These are phyloP conservation scores for Gila robusta DNA, from an alignment of 2,797 vertebrate genomes.

Conservation along the genomic window DNA sequence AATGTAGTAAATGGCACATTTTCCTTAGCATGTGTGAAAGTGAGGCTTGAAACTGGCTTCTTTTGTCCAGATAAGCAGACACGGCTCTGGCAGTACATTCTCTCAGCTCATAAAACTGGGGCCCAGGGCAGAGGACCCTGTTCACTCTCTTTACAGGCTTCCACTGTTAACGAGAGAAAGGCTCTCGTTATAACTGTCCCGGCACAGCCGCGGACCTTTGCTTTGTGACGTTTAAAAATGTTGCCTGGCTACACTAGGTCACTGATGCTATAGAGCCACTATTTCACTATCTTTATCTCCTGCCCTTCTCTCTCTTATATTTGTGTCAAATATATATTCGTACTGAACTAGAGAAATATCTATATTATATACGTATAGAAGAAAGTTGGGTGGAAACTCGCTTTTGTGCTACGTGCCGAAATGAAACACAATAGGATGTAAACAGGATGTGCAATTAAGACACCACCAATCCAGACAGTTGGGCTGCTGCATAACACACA, in stretches of 20 bases:
- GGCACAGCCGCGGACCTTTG: slow-evolving; percentile 33
- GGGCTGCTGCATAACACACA: slow-evolving; percentile 70
- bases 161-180: slow-evolving; percentile 53
- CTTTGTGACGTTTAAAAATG: slow-evolving; percentile 49
- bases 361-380: slow-evolving; percentile 16
- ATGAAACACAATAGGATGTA: slow-evolving; percentile 85
- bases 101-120: slow-evolving; percentile 54
- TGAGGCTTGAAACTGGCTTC: slow-evolving; percentile 28
- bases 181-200: slow-evolving; percentile 53
- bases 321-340: neutral
- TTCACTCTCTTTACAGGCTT: slow-evolving; percentile 50
- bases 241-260: slow-evolving; percentile 27
- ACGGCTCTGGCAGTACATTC: slow-evolving; percentile 47
- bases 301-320: slow-evolving; percentile 15
- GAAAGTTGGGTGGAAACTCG: slow-evolving; percentile 23
- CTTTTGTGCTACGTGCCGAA: slow-evolving; percentile 75
- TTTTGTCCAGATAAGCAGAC: slow-evolving; percentile 50
- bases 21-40: slow-evolving; percentile 27
- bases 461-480: slow-evolving; percentile 77
- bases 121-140: slow-evolving; percentile 53
- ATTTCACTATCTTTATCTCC: slow-evolving; percentile 29
- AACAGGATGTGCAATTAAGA: slow-evolving; percentile 86
- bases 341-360: neutral
- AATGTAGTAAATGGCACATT: slow-evolving; percentile 26
- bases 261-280: slow-evolving; percentile 38